These are phyloP conservation scores for Acropternis orthonyx DNA, from an alignment of 2,797 vertebrate genomes.

Conservation along the genomic window DNA sequence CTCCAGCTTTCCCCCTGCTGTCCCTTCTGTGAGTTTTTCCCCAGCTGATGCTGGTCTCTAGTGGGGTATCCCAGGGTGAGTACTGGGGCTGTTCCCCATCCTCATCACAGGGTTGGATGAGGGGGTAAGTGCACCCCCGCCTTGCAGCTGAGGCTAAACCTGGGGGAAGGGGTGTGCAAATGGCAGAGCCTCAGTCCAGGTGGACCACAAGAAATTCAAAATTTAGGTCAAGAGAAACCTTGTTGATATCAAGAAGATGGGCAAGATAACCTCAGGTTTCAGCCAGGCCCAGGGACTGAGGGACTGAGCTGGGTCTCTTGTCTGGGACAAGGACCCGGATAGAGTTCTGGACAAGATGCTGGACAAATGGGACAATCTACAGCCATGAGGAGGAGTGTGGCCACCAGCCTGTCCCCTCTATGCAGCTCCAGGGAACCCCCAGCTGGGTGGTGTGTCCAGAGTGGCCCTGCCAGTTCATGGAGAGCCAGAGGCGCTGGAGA, in stretches of 20 bases:
- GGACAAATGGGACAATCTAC: not conserved
- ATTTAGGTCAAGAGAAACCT: fast-evolving
- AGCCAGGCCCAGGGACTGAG: not conserved
- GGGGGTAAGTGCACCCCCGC: not conserved
- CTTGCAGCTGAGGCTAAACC: not conserved
- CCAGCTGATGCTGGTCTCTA: not conserved
- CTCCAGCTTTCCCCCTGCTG: not conserved
- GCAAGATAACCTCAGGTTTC: not conserved
- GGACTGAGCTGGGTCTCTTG: not conserved
- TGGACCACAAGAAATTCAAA: not conserved
- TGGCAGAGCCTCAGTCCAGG: not conserved
- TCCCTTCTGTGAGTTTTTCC: not conserved
- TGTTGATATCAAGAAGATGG: not conserved
- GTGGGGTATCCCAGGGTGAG: too few relatives aligned
- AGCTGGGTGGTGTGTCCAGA: not conserved
- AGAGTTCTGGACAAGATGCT: not conserved
- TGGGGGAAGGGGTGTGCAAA: not conserved
- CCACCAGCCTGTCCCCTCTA: too few relatives aligned
- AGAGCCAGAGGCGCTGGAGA: not conserved
- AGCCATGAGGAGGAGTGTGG: not conserved
- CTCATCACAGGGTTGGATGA: not conserved
- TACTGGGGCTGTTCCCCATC: not conserved
- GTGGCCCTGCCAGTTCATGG: not conserved
- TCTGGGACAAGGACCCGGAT: not conserved
- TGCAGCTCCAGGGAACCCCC: not conserved